Evolutionary conservation across 2,888 invertebrate genomes (phyloP), one percentile per base, ranked within the genome.

Genomic region (Nysson spinosus): DNA sequence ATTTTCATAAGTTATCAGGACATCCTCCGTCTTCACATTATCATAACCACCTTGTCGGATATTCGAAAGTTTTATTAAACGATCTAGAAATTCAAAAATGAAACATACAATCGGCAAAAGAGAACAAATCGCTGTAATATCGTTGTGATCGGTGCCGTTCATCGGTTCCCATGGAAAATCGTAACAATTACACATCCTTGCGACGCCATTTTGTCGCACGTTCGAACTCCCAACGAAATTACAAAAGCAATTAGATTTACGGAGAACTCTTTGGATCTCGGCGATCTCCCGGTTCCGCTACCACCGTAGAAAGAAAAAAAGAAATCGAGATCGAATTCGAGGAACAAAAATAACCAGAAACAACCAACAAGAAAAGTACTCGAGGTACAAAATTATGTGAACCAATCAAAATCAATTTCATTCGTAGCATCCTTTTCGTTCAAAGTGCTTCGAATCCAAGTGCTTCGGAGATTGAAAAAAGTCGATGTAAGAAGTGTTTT

Each of bases 41-140:
- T 57, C 12, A 52, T 49, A n/a, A n/a, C n/a, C n/a, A n/a, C n/a
- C n/a, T n/a, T n/a, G n/a, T 66, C 57, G 57, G 52, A 66, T n/a
- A n/a, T 66, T 56, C 66, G 57, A 67, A 65, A 65, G 52, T 65
- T 42, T 24, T 42, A n/a, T 42, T n/a, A 65, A 67, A 67, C 66
- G 34, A 58, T 67, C 67, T 67, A 67, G 66, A 67, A n/a, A n/a
- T n/a, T n/a, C n/a, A n/a, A n/a, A 67, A 67, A 65, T 67, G 58
- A 49, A 54, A 67, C 65, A 65, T 67, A 67, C 67, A 67, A 67
- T 67, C 52, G 66, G 52, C 50, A 65, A n/a, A 65, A 54, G 66
- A 65, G 52, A 51, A 54, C 52, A n/a, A n/a, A n/a, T n/a, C n/a
- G n/a, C n/a, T n/a, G 50, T 65, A 65, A 67, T 65, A 67, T 52